phyloP scores from a whole-genome alignment of 1,140 invertebrate genomes.

The Brachionus manjavacas region DNA sequence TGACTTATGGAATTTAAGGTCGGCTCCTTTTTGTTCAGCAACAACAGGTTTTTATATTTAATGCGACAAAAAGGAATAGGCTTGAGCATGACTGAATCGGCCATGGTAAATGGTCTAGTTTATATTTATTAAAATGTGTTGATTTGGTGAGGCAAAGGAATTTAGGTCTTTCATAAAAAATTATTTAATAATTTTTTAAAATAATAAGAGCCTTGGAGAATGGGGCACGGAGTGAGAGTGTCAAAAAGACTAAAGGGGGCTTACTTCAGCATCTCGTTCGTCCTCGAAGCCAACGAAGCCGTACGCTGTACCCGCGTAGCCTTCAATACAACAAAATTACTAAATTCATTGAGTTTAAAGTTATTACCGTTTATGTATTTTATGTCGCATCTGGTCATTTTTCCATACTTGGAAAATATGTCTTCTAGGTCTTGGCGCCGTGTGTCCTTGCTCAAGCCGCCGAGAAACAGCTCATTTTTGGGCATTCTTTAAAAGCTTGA shows the following conservation, averaged over 20 bases:
- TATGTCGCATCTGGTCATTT: conserved; percentile 47
- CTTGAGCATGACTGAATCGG: background rate
- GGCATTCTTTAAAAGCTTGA: conserved; percentile 5
- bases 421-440: conserved; percentile 48
- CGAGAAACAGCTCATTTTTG: conserved; percentile 46
- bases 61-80: background rate
- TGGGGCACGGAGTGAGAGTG: background rate
- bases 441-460: conserved; percentile 47
- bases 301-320: conserved; percentile 46
- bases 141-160: background rate
- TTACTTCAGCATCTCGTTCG: conserved; percentile 49
- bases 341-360: background rate
- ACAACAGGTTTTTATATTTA: background rate
- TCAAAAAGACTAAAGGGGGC: background rate
- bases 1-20: background rate
- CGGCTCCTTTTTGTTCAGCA: background rate
- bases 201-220: background rate
- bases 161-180: background rate
- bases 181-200: background rate
- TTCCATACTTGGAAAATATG: conserved; percentile 48
- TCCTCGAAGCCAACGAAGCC: conserved; percentile 50
- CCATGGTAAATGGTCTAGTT: background rate
- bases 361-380: conserved; percentile 45
- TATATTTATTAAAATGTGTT: background rate
- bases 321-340: background rate